Percentiles rank a stretch among this genome's conserved stretches.
Evolutionary conservation across 2,888 invertebrate genomes (phyloP).

Genomic region (Amphipoea lucens): DNA sequence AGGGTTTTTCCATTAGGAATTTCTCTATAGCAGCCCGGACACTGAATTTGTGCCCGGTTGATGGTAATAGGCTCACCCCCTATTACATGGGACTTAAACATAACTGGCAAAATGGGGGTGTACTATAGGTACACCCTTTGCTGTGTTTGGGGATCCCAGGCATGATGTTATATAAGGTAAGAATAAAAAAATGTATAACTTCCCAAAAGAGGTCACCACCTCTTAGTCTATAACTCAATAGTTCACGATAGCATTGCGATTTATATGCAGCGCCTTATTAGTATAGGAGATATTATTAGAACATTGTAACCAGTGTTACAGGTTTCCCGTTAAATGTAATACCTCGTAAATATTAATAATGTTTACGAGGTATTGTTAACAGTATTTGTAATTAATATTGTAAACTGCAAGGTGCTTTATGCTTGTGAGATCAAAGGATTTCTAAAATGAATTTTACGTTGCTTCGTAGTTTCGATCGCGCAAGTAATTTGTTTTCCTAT

Average conservation of each 20-base stretch:
- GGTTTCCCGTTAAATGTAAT: conserved; percentile 8
- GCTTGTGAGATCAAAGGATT: not conserved
- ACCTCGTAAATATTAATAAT: conserved; percentile 27
- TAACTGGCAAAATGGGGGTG: no score
- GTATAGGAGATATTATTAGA: conserved; percentile 37
- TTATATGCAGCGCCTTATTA: conserved; percentile 47
- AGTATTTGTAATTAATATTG: conserved; percentile 1
- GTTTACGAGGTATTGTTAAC: conserved; percentile 18
- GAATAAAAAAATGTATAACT: no score
- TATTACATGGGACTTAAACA: no score
- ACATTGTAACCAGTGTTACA: conserved; percentile 26
- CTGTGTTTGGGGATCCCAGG: no score
- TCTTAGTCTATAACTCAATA: conserved; percentile 43
- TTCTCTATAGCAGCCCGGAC: no score
- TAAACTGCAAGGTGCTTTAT: not conserved
- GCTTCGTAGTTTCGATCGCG: not conserved
- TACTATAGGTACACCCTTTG: no score
- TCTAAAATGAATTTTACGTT: not conserved
- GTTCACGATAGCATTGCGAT: conserved; percentile 34
- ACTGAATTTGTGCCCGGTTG: no score
- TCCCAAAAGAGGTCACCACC: not conserved
- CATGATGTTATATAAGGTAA: no score
- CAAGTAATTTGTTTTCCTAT: not conserved
- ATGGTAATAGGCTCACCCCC: no score
- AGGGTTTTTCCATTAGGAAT: no score